Conservation (phyloP, 1,140 invertebrate genomes). For the Antheraea mylitta region DNA sequence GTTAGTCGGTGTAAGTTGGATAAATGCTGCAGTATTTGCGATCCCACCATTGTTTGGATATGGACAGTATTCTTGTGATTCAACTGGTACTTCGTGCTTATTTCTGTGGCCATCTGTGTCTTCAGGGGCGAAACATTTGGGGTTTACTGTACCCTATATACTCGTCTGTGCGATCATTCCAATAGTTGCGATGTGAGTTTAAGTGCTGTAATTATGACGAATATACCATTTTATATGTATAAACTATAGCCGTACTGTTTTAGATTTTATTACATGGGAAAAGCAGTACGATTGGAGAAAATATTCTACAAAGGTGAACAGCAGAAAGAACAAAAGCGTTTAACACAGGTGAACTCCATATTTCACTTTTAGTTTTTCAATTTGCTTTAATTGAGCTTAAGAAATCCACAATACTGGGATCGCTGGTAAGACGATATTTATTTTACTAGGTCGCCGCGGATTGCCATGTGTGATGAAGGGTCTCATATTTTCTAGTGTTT, state of each 20-base stretch:
- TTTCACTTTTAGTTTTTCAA: too few species aligned
- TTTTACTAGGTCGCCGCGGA: too few species aligned
- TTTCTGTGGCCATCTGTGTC: conserved; percentile 64
- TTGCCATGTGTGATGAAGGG: too few species aligned
- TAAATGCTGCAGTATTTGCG: conserved; percentile 59
- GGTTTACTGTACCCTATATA: conserved; percentile 64
- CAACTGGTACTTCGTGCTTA: conserved; percentile 67
- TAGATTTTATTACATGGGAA: conserved; percentile 69
- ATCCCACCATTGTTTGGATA: conserved; percentile 73
- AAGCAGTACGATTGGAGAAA: conserved; percentile 60
- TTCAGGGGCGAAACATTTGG: conserved; percentile 57
- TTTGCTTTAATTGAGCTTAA: too few species aligned
- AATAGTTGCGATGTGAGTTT: conserved; percentile 68
- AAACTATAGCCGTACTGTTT: conserved; percentile 10
- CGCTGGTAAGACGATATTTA: too few species aligned
- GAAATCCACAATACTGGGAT: too few species aligned
- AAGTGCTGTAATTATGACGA: conserved; percentile 5
- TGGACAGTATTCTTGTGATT: conserved; percentile 73
- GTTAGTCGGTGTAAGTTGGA: conserved; percentile 64
- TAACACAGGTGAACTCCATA: conserved; percentile 50
- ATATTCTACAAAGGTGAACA: conserved; percentile 64
- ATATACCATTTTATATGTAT: neutral
- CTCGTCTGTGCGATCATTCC: conserved; percentile 68
- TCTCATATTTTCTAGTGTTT: too few species aligned
- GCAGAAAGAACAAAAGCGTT: conserved; percentile 56